Base-by-base conservation (phyloP, 2,797 vertebrate species). In the Cephalopachus bancanus region DNA sequence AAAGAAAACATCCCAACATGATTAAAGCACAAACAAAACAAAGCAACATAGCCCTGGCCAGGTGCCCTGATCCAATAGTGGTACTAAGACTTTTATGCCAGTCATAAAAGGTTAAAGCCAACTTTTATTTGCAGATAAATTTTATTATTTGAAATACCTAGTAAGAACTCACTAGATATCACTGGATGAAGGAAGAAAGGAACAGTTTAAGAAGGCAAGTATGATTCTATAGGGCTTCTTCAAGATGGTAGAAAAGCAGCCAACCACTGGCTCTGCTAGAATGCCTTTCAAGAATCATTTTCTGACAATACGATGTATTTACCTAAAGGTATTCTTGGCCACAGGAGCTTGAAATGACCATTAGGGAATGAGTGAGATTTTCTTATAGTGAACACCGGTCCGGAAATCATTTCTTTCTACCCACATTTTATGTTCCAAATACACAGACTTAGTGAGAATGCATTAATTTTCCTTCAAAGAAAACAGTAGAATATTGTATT, bases 391-490 rank as follows among this genome's bases (percentile, higher is more conserved):
- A 95, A 96, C 76, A 83, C 76, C 89, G 95, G 94, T 20, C 85
- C 37, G 57, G 55, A 83, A 93, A 72, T 85, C 17, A n/a, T 72
- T 79, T 60, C 78, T 96, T 33, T 95, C 60, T 69, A 57, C 51
- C 67, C 26, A 79, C 33, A 22, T 90, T 64, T 72, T 85, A 88
- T 7, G 6, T 79, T 92, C 64, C 96, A 97, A 93, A 94, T 95
- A 96, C 97, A 86, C 80, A 92, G 72, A 67, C 72, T 74, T 91
- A 89, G 55, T 88, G 84, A 96, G 87, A 95, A 89, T 44, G 16
- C 89, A 87, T 96, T 95, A 93, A 84, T 94, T 97, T 95, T 19
- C 55, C 79, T 95, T 96, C 95, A 93, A 95, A 96, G 78, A 69
- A 96, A 95, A 57, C 5, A 86, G 62, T 51, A 65, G 72, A 90